Conservation (phyloP, 2,113 vertebrate species). For the Hemiscyllium ocellatum region DNA sequence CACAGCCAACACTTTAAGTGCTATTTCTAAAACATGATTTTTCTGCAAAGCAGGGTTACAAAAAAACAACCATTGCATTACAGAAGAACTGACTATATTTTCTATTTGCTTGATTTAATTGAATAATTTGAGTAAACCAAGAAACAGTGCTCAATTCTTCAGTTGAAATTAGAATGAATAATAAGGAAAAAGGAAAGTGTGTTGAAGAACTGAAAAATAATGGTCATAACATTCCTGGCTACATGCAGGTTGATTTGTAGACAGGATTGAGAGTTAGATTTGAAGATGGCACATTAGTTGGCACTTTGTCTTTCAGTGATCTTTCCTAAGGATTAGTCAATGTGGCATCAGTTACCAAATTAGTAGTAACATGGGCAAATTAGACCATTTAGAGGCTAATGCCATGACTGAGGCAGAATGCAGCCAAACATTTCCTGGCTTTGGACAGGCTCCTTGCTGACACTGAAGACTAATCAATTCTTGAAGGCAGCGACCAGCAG, state of each 20-base stretch:
- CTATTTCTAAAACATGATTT: too few relatives aligned
- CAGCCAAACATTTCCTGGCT: neutral
- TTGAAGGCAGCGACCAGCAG: too few relatives aligned
- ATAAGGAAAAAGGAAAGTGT: neutral
- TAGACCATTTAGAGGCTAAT: neutral
- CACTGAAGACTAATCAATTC: too few relatives aligned
- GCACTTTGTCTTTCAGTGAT: neutral
- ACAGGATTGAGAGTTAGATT: neutral
- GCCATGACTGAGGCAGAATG: neutral
- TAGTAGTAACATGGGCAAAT: neutral
- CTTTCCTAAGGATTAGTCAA: neutral
- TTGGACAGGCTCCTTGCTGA: neutral
- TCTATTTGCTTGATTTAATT: neutral
- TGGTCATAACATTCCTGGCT: neutral
- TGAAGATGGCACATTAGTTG: neutral
- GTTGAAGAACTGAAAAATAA: neutral
- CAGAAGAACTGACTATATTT: neutral
- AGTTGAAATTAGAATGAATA: neutral
- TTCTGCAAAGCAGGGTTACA: too few relatives aligned
- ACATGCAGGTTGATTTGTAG: neutral
- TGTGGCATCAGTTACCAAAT: neutral
- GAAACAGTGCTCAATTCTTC: neutral
- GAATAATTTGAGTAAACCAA: neutral
- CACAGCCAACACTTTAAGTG: too few relatives aligned
- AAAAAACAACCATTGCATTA: too few relatives aligned